phyloP scores from a whole-genome alignment of 2,797 vertebrate species.

The Dipus sagitta region DNA sequence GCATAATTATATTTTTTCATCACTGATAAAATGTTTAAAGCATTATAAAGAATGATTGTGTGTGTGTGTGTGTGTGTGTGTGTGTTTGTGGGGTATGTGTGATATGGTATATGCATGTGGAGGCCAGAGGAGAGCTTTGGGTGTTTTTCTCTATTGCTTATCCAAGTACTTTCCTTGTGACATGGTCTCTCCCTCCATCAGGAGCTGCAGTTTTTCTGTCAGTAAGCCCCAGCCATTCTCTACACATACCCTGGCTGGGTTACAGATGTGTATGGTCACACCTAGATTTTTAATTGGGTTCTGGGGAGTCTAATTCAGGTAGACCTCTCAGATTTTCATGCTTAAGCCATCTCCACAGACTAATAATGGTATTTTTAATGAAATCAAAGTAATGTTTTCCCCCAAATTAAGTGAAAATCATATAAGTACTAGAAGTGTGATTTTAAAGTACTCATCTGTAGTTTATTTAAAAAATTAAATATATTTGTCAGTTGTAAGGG shows the following conservation, averaged over 20 bases:
- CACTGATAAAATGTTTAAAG: conserved; percentile 16
- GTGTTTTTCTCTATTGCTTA: no score
- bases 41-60: neutral
- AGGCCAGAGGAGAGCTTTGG: neutral
- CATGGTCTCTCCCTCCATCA: no score
- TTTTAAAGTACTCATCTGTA: conserved; percentile 48
- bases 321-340: neutral
- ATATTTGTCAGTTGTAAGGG: conserved; percentile 43
- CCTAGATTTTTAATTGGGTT: neutral
- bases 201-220: no score
- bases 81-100: neutral
- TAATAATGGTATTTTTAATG: conserved; percentile 42
- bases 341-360: neutral
- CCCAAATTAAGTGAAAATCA: conserved; percentile 53
- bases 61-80: neutral
- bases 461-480: conserved; percentile 46
- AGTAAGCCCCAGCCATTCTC: no score
- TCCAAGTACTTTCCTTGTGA: no score
- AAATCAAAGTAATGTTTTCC: conserved; percentile 30
- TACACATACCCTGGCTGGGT: no score
- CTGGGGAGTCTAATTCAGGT: neutral
- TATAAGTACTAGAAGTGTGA: neutral
- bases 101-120: no score
- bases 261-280: neutral
- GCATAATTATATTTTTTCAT: neutral